These are phyloP conservation scores for Heliconius erato DNA, from an alignment of 2,888 invertebrate genomes.

Conservation along the genomic window DNA sequence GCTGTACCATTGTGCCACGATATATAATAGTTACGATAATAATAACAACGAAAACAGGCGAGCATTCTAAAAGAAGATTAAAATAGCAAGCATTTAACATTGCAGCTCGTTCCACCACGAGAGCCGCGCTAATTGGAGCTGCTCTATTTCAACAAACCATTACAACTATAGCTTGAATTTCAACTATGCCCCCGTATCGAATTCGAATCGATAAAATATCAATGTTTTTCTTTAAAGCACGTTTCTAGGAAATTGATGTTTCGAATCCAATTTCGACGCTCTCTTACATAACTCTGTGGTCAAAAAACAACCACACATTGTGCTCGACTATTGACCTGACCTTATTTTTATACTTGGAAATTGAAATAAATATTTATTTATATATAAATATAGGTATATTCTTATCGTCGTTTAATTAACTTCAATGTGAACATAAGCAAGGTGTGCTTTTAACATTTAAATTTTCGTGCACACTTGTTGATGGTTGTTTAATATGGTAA, in stretches of 20 bases:
- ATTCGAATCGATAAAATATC: constrained; percentile 76
- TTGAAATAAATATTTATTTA: constrained; percentile 22
- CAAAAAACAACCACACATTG: constrained; percentile 64
- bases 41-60: not conserved
- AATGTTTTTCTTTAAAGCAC: constrained; percentile 82
- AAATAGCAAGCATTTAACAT: constrained; percentile 29
- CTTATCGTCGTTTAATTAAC: constrained; percentile 33
- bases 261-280: constrained; percentile 73
- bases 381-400: constrained; percentile 26
- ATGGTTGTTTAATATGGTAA: not conserved
- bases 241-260: constrained; percentile 77
- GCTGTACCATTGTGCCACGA: not conserved
- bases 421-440: not conserved
- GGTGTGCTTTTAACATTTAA: not conserved
- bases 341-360: constrained; percentile 60
- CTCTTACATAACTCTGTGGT: constrained; percentile 75
- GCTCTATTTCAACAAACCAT: constrained; percentile 55
- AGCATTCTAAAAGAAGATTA: constrained; percentile 11
- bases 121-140: constrained; percentile 54
- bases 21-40: not conserved
- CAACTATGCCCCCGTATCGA: constrained; percentile 76
- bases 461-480: not conserved
- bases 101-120: constrained; percentile 40
- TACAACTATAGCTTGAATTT: constrained; percentile 72
- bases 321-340: constrained; percentile 72